Evolutionary conservation across 2,797 vertebrate genomes (phyloP).

Genomic region (Pristis pectinata): DNA sequence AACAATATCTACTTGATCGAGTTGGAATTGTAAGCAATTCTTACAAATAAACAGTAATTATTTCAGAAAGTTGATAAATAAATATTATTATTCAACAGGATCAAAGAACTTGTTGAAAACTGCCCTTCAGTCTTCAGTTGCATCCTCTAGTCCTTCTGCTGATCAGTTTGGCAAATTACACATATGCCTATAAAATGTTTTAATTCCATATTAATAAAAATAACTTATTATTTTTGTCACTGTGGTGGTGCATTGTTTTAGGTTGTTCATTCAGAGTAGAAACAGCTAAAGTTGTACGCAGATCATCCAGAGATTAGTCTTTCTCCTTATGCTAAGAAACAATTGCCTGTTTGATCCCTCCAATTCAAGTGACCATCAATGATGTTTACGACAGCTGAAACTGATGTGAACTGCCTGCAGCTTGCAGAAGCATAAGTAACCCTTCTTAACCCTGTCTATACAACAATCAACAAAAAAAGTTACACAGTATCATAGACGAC

Average conservation of each 20-base stretch:
- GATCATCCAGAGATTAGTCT: not conserved
- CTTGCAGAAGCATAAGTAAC: no score
- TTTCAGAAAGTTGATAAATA: not conserved
- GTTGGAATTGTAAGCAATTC: not conserved
- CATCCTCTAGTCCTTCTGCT: constrained; percentile 7
- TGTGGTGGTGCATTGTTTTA: not conserved
- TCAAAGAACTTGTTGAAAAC: not conserved
- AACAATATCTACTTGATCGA: not conserved
- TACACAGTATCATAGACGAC: not conserved
- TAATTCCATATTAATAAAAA: constrained; percentile 5
- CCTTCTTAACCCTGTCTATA: not conserved
- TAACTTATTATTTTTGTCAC: not conserved
- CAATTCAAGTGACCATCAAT: not conserved
- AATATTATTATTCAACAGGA: not conserved
- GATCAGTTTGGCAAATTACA: constrained; percentile 3
- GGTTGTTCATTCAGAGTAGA: not conserved
- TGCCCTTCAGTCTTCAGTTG: not conserved
- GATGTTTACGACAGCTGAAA: no score
- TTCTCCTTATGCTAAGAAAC: not conserved
- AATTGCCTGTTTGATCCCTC: not conserved
- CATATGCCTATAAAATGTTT: not conserved
- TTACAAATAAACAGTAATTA: not conserved
- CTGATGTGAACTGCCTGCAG: no score
- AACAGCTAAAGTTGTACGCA: not conserved
- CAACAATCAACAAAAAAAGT: not conserved